These are phyloP conservation scores for Acheta domesticus DNA, from an alignment of 2,888 invertebrate genomes.

Conservation along the genomic window DNA sequence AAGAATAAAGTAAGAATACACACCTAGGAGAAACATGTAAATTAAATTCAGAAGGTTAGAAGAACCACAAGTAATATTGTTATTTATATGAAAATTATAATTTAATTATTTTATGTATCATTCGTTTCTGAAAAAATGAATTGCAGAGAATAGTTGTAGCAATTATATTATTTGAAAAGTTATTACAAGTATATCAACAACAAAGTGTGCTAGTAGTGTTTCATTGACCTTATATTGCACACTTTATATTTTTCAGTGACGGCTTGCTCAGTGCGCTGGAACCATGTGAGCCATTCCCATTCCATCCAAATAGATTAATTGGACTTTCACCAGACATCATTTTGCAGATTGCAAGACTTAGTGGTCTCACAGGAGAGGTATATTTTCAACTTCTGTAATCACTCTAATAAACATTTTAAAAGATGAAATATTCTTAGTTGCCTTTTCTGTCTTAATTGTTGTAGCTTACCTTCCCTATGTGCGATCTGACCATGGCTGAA, in stretches of 20 bases:
- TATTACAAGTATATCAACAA: no score
- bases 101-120: no score
- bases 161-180: no score
- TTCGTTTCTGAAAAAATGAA: no score
- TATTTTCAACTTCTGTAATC: neutral
- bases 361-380: slow-evolving; percentile 55
- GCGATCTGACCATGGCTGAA: slow-evolving; percentile 31
- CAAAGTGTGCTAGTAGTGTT: no score
- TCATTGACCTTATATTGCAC: no score
- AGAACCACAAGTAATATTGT: no score
- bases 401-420: neutral
- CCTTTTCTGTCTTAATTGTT: neutral
- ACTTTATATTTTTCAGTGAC: slow-evolving; percentile 45
- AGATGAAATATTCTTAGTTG: neutral
- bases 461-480: slow-evolving; percentile 30
- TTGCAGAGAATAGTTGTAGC: no score
- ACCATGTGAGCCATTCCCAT: slow-evolving; percentile 50
- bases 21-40: no score
- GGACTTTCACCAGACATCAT: slow-evolving; percentile 53
- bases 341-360: slow-evolving; percentile 53
- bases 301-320: slow-evolving; percentile 51
- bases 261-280: slow-evolving; percentile 49
- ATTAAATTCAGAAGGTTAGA: no score
- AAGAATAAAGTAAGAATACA: no score
- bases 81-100: no score